These are phyloP conservation scores for Alosa sapidissima DNA, from an alignment of 2,797 vertebrate species.

Conservation along the genomic window DNA sequence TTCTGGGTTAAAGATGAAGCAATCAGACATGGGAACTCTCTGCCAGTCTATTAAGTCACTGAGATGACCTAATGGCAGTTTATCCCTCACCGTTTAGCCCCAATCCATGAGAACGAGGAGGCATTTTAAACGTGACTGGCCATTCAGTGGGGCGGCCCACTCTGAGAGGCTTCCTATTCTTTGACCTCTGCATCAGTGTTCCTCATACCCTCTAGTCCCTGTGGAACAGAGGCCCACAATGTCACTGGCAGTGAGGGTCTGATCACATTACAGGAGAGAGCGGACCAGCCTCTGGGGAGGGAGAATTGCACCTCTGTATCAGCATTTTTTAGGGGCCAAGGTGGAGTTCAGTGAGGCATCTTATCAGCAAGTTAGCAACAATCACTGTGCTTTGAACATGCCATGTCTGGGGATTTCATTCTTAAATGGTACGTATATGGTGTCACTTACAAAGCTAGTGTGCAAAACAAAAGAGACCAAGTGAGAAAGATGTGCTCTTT, in stretches of 20 bases:
- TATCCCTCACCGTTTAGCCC: neutral
- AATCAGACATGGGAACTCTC: constrained; percentile 10
- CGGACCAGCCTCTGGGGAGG: neutral
- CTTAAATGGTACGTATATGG: neutral
- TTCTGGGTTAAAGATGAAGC: neutral
- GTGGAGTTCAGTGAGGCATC: neutral
- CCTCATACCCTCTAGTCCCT: neutral
- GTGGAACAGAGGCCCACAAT: neutral
- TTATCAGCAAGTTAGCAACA: neutral
- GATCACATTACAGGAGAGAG: neutral
- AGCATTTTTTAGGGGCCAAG: constrained; percentile 4
- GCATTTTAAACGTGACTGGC: neutral
- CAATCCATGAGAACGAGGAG: neutral
- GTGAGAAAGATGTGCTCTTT: too few relatives aligned
- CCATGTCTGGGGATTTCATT: neutral
- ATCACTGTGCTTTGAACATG: neutral
- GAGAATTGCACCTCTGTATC: neutral
- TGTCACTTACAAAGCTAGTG: neutral
- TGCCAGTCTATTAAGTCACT: constrained; percentile 6
- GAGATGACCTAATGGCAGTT: neutral
- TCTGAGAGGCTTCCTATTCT: neutral
- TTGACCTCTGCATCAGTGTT: neutral
- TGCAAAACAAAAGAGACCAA: too few relatives aligned
- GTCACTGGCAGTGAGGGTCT: neutral
- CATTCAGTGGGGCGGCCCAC: neutral